Conservation (phyloP, 2,113 vertebrate genomes). For the Odobenus rosmarus region DNA sequence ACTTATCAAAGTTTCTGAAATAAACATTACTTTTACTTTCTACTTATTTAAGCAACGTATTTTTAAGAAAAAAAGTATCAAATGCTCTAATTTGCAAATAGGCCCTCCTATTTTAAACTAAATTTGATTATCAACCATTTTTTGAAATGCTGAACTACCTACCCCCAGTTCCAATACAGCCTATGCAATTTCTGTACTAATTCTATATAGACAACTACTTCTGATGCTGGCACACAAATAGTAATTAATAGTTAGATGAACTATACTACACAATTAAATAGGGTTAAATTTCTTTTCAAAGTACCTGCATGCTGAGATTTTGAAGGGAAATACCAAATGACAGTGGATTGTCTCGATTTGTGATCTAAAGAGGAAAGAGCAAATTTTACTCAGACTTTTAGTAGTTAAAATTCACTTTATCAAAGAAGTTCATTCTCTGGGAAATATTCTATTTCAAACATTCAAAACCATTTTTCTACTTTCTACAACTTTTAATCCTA, state of each 20-base stretch:
- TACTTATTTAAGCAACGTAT: not conserved
- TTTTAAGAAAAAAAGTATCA: not conserved
- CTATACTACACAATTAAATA: not conserved
- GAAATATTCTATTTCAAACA: slow-evolving; percentile 7
- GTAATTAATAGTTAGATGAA: not conserved
- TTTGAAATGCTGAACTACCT: not conserved
- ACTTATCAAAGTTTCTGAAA: not conserved
- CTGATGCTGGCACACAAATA: not conserved
- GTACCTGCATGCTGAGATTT: slow-evolving; percentile 98
- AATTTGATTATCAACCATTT: slow-evolving; percentile 15
- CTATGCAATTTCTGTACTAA: not conserved
- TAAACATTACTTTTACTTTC: slow-evolving; percentile 19
- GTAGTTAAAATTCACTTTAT: slow-evolving; percentile 7
- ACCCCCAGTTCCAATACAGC: not conserved
- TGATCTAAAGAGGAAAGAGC: slow-evolving; percentile 88
- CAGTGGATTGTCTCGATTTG: slow-evolving; percentile 92
- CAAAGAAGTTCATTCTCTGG: slow-evolving; percentile 40
- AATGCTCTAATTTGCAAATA: not conserved
- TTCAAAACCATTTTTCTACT: slow-evolving; percentile 31
- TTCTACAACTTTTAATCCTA: not conserved
- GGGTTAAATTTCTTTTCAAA: slow-evolving; percentile 28
- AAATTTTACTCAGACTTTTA: slow-evolving; percentile 44
- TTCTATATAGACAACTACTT: not conserved
- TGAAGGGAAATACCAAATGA: slow-evolving; percentile 97
- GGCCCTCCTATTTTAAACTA: not conserved